These are phyloP conservation scores for Lepidothrix coronata DNA, from an alignment of 2,113 vertebrate genomes.

Conservation along the genomic window DNA sequence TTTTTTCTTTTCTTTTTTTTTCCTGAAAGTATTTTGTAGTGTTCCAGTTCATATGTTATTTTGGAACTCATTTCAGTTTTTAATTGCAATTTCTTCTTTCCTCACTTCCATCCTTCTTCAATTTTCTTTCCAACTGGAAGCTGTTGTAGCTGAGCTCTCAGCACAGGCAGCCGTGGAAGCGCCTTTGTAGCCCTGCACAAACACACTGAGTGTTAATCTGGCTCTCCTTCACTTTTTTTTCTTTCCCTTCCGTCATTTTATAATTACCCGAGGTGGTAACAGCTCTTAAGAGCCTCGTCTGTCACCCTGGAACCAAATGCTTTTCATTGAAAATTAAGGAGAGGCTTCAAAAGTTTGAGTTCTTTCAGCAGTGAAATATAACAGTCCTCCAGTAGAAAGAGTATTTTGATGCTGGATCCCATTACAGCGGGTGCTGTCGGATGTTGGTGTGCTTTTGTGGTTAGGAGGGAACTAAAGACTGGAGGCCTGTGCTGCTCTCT, in stretches of 20 bases:
- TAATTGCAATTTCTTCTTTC: constrained; percentile 56
- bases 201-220: constrained; percentile 50
- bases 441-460: constrained; percentile 29
- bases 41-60: neutral
- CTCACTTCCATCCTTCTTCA: constrained; percentile 24
- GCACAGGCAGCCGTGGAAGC: neutral
- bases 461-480: neutral
- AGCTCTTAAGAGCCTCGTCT: constrained; percentile 62
- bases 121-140: constrained; percentile 44
- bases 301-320: constrained; percentile 70
- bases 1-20: neutral
- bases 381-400: constrained; percentile 18
- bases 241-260: constrained; percentile 42
- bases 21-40: neutral
- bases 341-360: constrained; percentile 51
- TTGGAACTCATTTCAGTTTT: constrained; percentile 17
- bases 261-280: constrained; percentile 72
- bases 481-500: constrained; percentile 11
- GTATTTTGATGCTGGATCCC: constrained; percentile 54
- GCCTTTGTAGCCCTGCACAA: constrained; percentile 18
- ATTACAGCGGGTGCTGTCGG: constrained; percentile 2
- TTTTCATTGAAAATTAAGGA: constrained; percentile 66
- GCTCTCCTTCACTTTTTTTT: neutral
- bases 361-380: constrained; percentile 50
- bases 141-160: neutral